Evolutionary conservation across 92 coral and sea anemone species (phyloP), one percentile per base, ranked within the genome.

Genomic region (Blastomussa wellsi): DNA sequence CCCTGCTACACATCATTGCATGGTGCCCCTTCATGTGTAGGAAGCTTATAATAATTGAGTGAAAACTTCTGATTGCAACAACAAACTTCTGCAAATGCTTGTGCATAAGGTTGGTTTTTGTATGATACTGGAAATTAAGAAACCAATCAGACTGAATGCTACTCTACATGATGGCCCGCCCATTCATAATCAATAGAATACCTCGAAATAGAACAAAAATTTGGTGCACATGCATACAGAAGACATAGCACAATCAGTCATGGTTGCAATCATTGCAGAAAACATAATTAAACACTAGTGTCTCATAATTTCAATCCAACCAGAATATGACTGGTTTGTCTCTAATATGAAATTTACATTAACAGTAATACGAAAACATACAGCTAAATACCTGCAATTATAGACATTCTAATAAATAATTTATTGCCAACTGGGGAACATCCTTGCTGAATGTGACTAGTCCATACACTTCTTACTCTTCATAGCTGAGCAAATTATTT

Each of bases 371-470:
- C 5, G 68, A 26, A 71, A 71, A 38, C 32, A 9, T 71, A 35
- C 51, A 71, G 15, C 47, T 71, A 10, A 71, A 20, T 36, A 26
- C 26, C 0, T 16, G 17, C 14, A 71, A 71, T 22, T 37, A 38
- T 35, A 11, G 22, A 20, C 17, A 19, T 35, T 35, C 37, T 71
- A 71, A 71, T 35, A 35, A 37, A 71, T 71, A 35, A 71, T 71
- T 71, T 37, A 71, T 71, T 71, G 48, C 76, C n/a, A 29, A 62
- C 68, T 71, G 76, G 48, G 22, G 41, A 71, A 71, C 28, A 36
- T 71, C 47, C 19, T 71, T 11, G 22, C 68, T 35, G 51, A 22
- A 71, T 2, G 17, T 36, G 76, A 22, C 42, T 71, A 22, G 76
- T 71, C 12, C 48, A 22, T 36, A 37, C 48, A 71, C 76, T 71